Evolutionary conservation across 2,113 vertebrate species (phyloP).

Genomic region (Notechis scutatus): DNA sequence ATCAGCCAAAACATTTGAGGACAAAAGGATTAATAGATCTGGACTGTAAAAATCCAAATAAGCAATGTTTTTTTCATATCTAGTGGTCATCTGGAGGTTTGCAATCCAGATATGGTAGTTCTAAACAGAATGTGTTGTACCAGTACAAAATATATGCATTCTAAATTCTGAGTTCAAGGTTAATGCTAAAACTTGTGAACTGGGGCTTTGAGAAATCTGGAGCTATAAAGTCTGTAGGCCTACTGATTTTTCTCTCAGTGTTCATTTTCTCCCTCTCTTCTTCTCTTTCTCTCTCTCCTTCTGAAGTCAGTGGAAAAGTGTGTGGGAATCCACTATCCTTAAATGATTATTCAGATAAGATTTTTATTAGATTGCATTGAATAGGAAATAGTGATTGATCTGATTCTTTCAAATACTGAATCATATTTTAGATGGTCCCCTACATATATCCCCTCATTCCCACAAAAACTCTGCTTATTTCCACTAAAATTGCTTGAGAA

Average conservation of each 20-base stretch:
- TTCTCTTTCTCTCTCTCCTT: not conserved
- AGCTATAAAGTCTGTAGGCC: too few species aligned
- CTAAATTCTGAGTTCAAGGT: not conserved
- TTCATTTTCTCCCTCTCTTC: not conserved
- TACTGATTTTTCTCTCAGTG: too few species aligned
- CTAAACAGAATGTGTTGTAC: not conserved
- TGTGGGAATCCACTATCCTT: not conserved
- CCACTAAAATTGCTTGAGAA: not conserved
- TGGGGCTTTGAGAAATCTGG: not conserved
- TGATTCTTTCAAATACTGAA: not conserved
- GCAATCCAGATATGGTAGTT: not conserved
- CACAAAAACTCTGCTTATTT: not conserved
- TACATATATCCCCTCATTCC: not conserved
- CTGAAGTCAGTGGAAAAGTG: too few species aligned
- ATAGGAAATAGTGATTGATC: not conserved
- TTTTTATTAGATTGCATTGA: not conserved
- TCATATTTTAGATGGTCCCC: not conserved
- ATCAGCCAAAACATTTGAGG: not conserved
- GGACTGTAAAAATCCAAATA: not conserved
- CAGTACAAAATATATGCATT: not conserved
- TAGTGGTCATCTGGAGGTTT: not conserved
- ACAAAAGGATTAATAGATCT: not conserved
- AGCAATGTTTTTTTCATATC: not conserved
- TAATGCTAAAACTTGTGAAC: not conserved
- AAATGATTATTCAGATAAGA: not conserved